Evolutionary conservation across 1,140 invertebrate genomes (phyloP), one percentile per base, ranked within the genome.

Genomic region (Polypedilum vanderplanki): DNA sequence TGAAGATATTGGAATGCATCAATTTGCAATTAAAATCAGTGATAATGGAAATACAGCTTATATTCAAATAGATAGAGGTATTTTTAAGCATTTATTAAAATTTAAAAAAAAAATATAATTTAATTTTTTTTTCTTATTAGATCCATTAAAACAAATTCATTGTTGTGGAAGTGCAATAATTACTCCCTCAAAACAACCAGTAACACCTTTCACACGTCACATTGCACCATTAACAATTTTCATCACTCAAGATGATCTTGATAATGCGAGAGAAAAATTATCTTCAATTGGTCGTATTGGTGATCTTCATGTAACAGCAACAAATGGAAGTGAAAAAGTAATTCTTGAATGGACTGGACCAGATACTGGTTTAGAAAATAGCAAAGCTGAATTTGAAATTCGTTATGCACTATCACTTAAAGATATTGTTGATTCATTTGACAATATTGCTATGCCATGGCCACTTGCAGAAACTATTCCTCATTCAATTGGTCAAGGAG

Each of bases 271-370:
- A 78, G 77, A 7, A 76, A 80, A 33, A 73, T 76, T 17, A 73
- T 78, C 41, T 79, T 24, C 9, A 12, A 15, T 80, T 8, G 85
- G 85, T 0, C 78, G 82, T 74, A 84, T 86, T 40, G 85, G 84
- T 10, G 86, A 87, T 79, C 77, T 87, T 3, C 79, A 77, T 57
- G 80, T 83, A 0, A 70, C 17, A 70, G 80, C 83, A 67, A 76
- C 84, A 3, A 75, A 83, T 0, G 78, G 79, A 41, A 83, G 85
- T 64, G 76, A 82, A 70, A 84, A 82, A 75, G 84, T 83, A 1
- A 77, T 81, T 70, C 78, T 88, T 0, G 79, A 79, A 1, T 88
- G 87, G 87, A 87, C 86, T 4, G 84, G 86, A 12, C 86, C 87
- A 4, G 87, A 84, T 77, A 85, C 85, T 81, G 85, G 84, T 1